Percentiles rank a stretch among this genome's conserved stretches.
These are phyloP conservation scores for Poecilia latipinna DNA, from an alignment of 2,113 vertebrate species.

Conservation along the genomic window DNA sequence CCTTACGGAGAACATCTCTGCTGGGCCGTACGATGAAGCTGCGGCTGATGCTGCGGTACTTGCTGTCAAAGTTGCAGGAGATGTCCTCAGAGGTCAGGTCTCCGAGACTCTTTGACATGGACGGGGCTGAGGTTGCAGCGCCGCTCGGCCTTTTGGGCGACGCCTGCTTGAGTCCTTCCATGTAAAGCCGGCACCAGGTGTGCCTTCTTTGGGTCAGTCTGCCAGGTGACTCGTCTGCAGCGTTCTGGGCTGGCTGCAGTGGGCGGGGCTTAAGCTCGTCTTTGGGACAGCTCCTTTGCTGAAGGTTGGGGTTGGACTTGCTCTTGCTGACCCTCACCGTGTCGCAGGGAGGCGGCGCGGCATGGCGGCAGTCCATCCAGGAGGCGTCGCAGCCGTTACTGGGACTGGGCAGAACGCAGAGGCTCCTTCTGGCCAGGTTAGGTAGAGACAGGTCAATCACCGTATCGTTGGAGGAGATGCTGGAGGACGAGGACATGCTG, in stretches of 20 bases:
- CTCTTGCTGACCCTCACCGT: constrained; percentile 83
- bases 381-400: constrained; percentile 33
- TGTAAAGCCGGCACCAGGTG: constrained; percentile 87
- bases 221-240: constrained; percentile 48
- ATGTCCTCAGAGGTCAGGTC: constrained; percentile 95
- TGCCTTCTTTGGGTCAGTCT: constrained; percentile 78
- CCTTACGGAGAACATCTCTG: constrained; percentile 74
- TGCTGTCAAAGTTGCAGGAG: constrained; percentile 84
- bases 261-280: constrained; percentile 78
- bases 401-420: constrained; percentile 68
- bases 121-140: constrained; percentile 24
- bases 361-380: constrained; percentile 47
- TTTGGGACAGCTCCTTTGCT: constrained; percentile 23
- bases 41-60: constrained; percentile 88
- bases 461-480: constrained; percentile 93
- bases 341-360: constrained; percentile 51
- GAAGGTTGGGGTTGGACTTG: constrained; percentile 93
- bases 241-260: constrained; percentile 48
- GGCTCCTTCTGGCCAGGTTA: constrained; percentile 85
- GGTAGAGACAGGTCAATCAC: constrained; percentile 90
- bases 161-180: constrained; percentile 85
- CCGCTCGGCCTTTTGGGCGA: constrained; percentile 56
- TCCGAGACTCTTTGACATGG: constrained; percentile 93
- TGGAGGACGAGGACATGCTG: constrained; percentile 93
- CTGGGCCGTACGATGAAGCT: constrained; percentile 83